Evolutionary conservation across 2,797 vertebrate genomes (phyloP).

Genomic region (Myotis myotis): DNA sequence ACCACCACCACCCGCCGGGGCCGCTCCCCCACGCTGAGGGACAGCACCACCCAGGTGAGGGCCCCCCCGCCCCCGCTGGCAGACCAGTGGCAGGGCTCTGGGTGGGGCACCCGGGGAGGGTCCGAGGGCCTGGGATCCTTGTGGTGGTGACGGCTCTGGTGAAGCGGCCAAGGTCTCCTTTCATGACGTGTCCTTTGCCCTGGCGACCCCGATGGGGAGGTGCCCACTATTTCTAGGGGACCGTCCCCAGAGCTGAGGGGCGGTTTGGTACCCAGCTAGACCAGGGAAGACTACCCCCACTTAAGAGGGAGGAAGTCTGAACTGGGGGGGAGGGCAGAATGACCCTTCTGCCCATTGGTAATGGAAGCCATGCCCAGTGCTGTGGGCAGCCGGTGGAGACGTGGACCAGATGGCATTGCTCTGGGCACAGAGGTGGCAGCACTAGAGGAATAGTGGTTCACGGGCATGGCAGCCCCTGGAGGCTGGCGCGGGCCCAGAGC

Average conservation of each 20-base stretch:
- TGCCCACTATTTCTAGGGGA: neutral
- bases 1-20: constrained; percentile 94
- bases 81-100: rapidly evolving
- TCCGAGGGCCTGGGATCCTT: neutral
- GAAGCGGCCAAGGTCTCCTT: neutral
- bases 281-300: neutral
- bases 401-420: too few relatives aligned
- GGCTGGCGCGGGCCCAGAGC: neutral
- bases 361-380: neutral
- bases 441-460: neutral
- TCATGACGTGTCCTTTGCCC: neutral
- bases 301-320: neutral
- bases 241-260: neutral
- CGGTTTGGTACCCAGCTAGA: neutral
- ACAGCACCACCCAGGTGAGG: constrained; percentile 95
- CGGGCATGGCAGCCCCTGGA: rapidly evolving
- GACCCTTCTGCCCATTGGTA: neutral
- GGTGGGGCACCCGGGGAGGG: constrained; percentile 81
- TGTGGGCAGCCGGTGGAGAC: neutral
- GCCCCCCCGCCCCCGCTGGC: rapidly evolving
- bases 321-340: too few relatives aligned
- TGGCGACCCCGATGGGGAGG: neutral
- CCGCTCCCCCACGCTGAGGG: constrained; percentile 94
- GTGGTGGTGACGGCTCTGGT: neutral
- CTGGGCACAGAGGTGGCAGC: neutral